These are phyloP conservation scores for Amniataba percoides DNA, from an alignment of 2,797 vertebrate species.

Conservation along the genomic window DNA sequence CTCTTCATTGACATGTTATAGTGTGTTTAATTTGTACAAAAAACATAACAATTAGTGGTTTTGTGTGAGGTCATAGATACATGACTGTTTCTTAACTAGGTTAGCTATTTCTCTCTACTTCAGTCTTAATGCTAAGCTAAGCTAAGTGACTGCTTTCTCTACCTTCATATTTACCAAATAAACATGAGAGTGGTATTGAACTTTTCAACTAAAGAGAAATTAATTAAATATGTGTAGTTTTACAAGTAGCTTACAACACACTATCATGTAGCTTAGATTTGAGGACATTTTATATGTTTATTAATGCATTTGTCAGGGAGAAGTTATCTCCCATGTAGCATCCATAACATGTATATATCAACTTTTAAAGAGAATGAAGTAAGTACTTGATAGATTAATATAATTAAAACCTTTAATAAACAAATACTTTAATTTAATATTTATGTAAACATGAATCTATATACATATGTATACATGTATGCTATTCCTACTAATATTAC, in stretches of 20 bases:
- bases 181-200: neutral
- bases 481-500: too few species aligned
- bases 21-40: neutral
- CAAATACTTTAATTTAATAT: neutral
- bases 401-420: neutral
- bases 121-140: slow-evolving; percentile 8
- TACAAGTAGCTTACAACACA: too few species aligned
- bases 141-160: neutral
- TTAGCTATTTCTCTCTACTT: neutral
- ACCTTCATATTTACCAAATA: neutral
- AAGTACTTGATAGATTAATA: too few species aligned
- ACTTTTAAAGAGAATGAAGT: too few species aligned
- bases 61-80: neutral
- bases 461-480: too few species aligned
- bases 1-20: neutral
- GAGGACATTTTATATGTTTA: too few species aligned
- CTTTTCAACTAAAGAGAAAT: neutral
- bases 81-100: neutral
- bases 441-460: too few species aligned
- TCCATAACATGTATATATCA: too few species aligned
- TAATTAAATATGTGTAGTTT: too few species aligned
- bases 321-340: too few species aligned
- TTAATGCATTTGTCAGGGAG: too few species aligned
- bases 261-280: too few species aligned
- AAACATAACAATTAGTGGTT: neutral